A percentile compares a stretch with the other conserved stretches of the same genome.
Conservation (phyloP, 2,888 invertebrate species). For the Pachymerium ferrugineum region DNA sequence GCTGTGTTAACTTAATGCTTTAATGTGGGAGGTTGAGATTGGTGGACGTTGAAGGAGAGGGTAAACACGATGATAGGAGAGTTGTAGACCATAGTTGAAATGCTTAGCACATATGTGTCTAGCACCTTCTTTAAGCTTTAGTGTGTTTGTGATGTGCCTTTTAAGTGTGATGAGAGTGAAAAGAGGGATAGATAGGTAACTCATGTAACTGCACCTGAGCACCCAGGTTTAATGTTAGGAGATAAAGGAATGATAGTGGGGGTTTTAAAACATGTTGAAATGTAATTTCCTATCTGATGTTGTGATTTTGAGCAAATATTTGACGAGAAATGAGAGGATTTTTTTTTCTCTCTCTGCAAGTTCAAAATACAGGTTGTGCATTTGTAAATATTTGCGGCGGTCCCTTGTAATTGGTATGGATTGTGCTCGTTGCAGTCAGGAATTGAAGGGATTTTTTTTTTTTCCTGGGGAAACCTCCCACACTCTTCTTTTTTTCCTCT, state of each 20-base stretch:
- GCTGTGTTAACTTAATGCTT: not conserved
- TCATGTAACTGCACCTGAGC: constrained; percentile 5
- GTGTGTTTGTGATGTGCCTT: constrained; percentile 6
- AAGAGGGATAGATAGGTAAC: not conserved
- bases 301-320: no score
- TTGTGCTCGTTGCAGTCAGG: not conserved
- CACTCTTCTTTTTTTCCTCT: not conserved
- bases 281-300: not conserved
- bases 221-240: not conserved
- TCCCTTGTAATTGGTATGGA: not conserved
- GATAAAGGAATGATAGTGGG: not conserved
- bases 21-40: not conserved
- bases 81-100: not conserved
- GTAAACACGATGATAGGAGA: not conserved
- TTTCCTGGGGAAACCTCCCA: not conserved
- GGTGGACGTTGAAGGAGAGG: not conserved
- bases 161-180: constrained; percentile 21
- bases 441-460: not conserved
- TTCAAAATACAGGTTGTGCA: not conserved
- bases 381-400: not conserved
- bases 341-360: no score
- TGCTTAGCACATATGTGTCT: constrained; percentile 1
- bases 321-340: no score
- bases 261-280: not conserved
- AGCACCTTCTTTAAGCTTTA: constrained; percentile 1